Evolutionary conservation across 2,113 vertebrate species (phyloP).

Genomic region (Oophaga pumilio): DNA sequence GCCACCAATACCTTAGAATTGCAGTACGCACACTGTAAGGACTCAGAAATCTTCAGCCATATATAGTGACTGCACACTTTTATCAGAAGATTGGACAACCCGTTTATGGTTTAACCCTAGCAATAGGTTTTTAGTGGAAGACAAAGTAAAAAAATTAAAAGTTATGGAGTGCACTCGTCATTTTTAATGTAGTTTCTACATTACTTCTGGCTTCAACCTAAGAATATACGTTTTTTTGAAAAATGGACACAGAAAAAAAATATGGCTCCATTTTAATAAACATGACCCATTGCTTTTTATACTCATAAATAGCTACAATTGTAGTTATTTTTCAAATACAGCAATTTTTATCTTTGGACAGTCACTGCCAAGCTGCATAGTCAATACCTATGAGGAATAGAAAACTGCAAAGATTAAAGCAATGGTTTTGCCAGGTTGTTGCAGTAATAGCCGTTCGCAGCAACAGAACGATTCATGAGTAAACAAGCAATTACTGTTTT

Average conservation of each 20-base stretch:
- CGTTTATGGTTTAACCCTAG: too few relatives aligned
- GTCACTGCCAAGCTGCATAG: background rate
- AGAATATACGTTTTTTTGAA: background rate
- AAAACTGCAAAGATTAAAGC: background rate
- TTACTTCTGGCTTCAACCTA: background rate
- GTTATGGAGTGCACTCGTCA: background rate
- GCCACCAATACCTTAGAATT: too few relatives aligned
- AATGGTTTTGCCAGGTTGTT: conserved; percentile 23
- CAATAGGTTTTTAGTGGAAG: background rate
- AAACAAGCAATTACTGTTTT: conserved; percentile 25
- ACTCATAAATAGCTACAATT: background rate
- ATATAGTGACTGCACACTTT: too few relatives aligned
- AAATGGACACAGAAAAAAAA: background rate
- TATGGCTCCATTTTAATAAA: background rate
- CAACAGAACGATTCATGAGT: background rate
- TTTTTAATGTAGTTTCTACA: background rate
- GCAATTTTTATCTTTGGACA: background rate
- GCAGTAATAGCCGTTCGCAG: background rate
- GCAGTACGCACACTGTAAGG: too few relatives aligned
- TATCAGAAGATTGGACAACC: too few relatives aligned
- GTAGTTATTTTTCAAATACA: background rate
- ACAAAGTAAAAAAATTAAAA: background rate
- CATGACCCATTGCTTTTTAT: background rate
- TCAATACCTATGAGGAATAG: background rate
- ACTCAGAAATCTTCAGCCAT: too few relatives aligned